A percentile compares a stretch with the other conserved stretches of the same genome.
phyloP scores from a whole-genome alignment of 2,113 vertebrate species.

The Zosterops lateralis region DNA sequence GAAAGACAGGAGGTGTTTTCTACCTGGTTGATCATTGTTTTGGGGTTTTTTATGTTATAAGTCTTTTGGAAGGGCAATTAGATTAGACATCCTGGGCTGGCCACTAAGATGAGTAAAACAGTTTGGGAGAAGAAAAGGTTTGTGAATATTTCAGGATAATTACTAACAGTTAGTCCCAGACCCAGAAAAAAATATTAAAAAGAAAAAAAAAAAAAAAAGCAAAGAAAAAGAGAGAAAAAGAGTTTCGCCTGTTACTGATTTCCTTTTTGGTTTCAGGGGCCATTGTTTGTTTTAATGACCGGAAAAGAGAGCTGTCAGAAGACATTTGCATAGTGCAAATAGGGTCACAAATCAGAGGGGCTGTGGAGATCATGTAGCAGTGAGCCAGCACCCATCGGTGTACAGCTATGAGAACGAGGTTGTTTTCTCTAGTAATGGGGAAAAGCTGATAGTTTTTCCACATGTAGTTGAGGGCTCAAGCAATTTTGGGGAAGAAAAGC shows the following conservation, averaged over 20 bases:
- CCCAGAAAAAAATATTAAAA: not conserved
- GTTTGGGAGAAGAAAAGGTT: conserved; percentile 6
- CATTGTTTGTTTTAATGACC: conserved; percentile 69
- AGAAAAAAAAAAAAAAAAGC: no score
- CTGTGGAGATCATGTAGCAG: not conserved
- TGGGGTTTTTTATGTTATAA: not conserved
- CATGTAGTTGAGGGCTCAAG: not conserved
- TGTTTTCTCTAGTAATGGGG: not conserved
- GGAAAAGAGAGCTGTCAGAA: conserved; percentile 66
- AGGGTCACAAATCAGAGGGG: conserved; percentile 58
- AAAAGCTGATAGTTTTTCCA: conserved; percentile 8
- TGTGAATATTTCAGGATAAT: conserved; percentile 45
- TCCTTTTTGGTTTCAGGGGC: conserved; percentile 56
- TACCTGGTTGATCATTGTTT: not conserved
- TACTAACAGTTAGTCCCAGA: conserved; percentile 23
- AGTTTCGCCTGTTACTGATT: conserved; percentile 58
- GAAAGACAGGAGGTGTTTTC: not conserved
- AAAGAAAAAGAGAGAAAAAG: not conserved
- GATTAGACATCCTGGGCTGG: not conserved
- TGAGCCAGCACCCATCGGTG: not conserved
- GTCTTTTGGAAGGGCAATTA: not conserved
- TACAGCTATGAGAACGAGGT: not conserved
- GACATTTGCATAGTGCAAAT: conserved; percentile 64
- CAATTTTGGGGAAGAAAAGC: not conserved
- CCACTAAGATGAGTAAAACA: not conserved